Evolutionary conservation across 2,888 invertebrate genomes (phyloP), one percentile per base, ranked within the genome.

Genomic region (Cephus spinipes): DNA sequence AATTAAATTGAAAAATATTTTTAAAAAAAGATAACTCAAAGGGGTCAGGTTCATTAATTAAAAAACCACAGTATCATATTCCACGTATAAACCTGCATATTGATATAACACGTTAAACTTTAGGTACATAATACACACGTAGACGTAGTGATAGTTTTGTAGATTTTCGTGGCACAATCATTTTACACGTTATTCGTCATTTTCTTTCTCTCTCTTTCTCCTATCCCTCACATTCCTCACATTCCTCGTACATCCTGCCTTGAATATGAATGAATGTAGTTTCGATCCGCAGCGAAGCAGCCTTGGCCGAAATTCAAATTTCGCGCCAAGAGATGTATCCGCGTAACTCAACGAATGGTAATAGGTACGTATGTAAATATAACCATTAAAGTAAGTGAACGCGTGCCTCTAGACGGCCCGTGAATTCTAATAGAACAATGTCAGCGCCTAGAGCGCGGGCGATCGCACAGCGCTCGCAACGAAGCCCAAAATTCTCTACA

Each of bases 101-200:
- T 89, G 87, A 89, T 90, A 90, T 87, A 90, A 89, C 89, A 89
- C 87, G 87, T 89, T 89, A 87, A 88, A 86, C 87, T 86, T 88
- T 89, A 87, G 84, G 86, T 90, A 90, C 87, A 88, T 87, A 87
- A 87, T 69, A 69, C 69, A 89, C 88, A 88, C 83, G 86, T 83
- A 86, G 82, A 86, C 83, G 80, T 87, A 88, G 87, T 83, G 81
- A 82, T 84, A 83, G 76, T 85, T 88, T 86, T 84, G 87, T 89
- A 87, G 85, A 85, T 85, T 40, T 15, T 40, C 40, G 15, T 78
- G 78, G 75, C 79, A 76, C 79, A 76, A 73, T 78, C 74, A 73
- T 76, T 30, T 71, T 77, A 73, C 68, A 77, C 73, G 75, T 76
- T 76, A 75, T 36, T 81, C 73, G 68, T 75, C 76, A 77, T 78